Evolutionary conservation across 2,113 vertebrate genomes (phyloP), one percentile per base, ranked within the genome.

Genomic region (Shinisaurus crocodilurus): DNA sequence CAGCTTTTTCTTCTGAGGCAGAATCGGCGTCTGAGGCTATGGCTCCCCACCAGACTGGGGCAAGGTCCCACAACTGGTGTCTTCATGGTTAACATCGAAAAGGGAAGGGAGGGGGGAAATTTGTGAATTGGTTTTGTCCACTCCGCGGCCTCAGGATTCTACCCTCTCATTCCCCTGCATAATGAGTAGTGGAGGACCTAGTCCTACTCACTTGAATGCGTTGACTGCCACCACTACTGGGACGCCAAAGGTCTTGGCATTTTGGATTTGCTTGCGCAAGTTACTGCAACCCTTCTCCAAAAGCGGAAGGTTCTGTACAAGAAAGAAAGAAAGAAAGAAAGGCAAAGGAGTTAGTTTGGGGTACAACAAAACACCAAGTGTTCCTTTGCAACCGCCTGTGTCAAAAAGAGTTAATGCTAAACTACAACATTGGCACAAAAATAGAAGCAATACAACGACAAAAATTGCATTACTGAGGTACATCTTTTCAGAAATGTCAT

Each of bases 171-270:
- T 67, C 7, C 50, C 27, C 74, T 69, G 50, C 50, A 86, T 6
- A 10, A 23, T 10, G 27, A 23, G 37, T n/a, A n/a, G 23, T 29
- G 25, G 23, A 5, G 37, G 13, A 60, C 48, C 5, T 32, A 13
- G 77, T 63, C 37, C 63, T 45, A 95, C 98, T 98, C 96, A 99
- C 99, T 98, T 99, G 96, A 99, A 99, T 89, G 95, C 98, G 76
- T 99, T 99, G 81, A 99, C 98, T 3, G 98, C 99, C 80, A 99
- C 99, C 0, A 99, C 98, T 63, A 99, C 99, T 0, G 99, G 98
- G 25, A 99, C 98, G 2, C 99, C 99, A 84, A 99, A 99, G 86
- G 97, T 89, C 83, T 70, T 97, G 50, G 99, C 98, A 2, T 99
- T 99, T 95, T 99, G 97, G 43, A 99, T 98, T 96, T 99, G 99